Evolutionary conservation across 2,888 invertebrate species (phyloP).

Genomic region (Athalia rosae): DNA sequence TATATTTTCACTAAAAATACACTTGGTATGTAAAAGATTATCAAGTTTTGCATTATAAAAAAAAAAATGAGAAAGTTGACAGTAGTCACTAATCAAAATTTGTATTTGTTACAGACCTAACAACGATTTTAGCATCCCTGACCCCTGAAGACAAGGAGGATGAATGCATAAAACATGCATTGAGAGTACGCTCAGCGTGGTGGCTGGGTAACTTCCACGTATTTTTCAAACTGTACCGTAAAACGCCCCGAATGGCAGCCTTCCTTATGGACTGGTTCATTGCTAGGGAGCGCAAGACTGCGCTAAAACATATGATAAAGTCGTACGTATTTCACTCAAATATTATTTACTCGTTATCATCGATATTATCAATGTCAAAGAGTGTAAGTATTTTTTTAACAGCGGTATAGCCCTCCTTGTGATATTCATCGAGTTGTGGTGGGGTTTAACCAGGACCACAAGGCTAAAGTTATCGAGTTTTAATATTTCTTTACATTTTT

Average conservation of each 20-base stretch:
- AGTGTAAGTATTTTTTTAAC: not conserved
- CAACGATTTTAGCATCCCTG: slow-evolving; percentile 90
- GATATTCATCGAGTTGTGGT: not conserved
- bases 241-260: slow-evolving; percentile 95
- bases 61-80: not conserved
- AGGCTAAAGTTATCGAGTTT: not conserved
- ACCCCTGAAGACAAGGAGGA: slow-evolving; percentile 86
- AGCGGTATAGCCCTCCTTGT: not conserved
- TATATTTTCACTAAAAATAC: slow-evolving; percentile 99
- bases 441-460: too few species aligned
- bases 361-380: slow-evolving; percentile 41
- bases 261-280: slow-evolving; percentile 99
- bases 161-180: slow-evolving; percentile 88
- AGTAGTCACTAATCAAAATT: slow-evolving; percentile 32
- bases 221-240: slow-evolving; percentile 93
- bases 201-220: slow-evolving; percentile 92
- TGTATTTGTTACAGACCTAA: slow-evolving; percentile 85
- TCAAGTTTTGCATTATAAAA: slow-evolving; percentile 59
- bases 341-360: slow-evolving; percentile 50
- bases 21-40: slow-evolving; percentile 79
- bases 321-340: slow-evolving; percentile 85
- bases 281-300: slow-evolving; percentile 93
- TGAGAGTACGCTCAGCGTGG: slow-evolving; percentile 95
- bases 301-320: slow-evolving; percentile 94
- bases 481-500: not conserved